phyloP scores from a whole-genome alignment of 2,888 invertebrate species.

The Campopleginae sp. region DNA sequence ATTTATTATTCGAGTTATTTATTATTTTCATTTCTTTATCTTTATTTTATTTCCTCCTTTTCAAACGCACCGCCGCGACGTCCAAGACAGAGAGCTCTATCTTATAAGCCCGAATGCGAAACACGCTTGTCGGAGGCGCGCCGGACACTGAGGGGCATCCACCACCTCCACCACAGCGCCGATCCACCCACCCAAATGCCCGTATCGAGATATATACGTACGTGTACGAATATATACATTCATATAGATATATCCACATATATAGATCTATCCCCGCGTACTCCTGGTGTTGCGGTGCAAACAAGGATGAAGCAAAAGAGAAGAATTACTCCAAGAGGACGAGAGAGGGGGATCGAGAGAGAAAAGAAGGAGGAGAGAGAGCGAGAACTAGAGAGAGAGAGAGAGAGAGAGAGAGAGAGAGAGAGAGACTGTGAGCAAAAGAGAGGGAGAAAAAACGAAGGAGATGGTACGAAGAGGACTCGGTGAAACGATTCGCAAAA shows the following conservation, averaged over 20 bases:
- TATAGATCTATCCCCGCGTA: conserved; percentile 69
- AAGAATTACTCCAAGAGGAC: conserved; percentile 35
- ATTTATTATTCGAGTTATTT: not conserved
- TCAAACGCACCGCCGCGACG: conserved; percentile 61
- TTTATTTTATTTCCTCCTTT: conserved; percentile 15
- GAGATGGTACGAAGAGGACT: conserved; percentile 38
- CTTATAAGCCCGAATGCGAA: conserved; percentile 75
- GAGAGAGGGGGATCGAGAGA: conserved; percentile 3
- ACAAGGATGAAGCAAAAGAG: conserved; percentile 48
- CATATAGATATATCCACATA: conserved; percentile 5
- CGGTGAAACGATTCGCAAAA: conserved; percentile 50
- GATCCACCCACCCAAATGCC: conserved; percentile 79
- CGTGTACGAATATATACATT: conserved; percentile 67
- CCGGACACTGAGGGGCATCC: conserved; percentile 84
- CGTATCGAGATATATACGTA: conserved; percentile 75
- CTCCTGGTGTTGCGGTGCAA: conserved; percentile 42
- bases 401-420: conserved; percentile 12
- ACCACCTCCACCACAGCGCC: conserved; percentile 78
- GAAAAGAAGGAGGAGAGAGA: conserved; percentile 6
- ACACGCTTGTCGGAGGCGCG: conserved; percentile 84
- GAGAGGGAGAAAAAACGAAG: conserved; percentile 4
- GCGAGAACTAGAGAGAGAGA: conserved; percentile 32
- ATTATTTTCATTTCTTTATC: not conserved
- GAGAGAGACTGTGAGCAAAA: conserved; percentile 21
- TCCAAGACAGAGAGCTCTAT: conserved; percentile 56